These are phyloP conservation scores for Fragum sueziense DNA, from an alignment of 2,888 invertebrate species.

Conservation along the genomic window DNA sequence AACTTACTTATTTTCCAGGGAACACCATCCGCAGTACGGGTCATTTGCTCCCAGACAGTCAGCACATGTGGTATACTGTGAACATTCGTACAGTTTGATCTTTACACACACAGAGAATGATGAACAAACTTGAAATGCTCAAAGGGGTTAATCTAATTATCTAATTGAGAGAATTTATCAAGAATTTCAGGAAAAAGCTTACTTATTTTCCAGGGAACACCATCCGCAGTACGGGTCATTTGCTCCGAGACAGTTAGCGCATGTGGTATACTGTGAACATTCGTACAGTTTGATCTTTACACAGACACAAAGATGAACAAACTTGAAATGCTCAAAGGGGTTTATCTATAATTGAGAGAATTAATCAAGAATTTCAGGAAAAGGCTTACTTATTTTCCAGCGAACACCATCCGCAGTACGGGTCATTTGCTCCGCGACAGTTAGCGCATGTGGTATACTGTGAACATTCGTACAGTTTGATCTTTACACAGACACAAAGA, in stretches of 20 bases:
- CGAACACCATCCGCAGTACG: slow-evolving; percentile 82
- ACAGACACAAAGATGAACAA: too few species aligned
- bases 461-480: slow-evolving; percentile 76
- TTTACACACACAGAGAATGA: too few species aligned
- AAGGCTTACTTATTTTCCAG: slow-evolving; percentile 78
- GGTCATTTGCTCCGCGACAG: slow-evolving; percentile 77
- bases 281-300: slow-evolving; percentile 75
- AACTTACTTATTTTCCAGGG: slow-evolving; percentile 79
- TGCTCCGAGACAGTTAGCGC: slow-evolving; percentile 75
- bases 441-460: slow-evolving; percentile 73
- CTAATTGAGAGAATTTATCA: too few species aligned
- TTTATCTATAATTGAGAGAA: too few species aligned
- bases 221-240: slow-evolving; percentile 81
- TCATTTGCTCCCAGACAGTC: slow-evolving; percentile 76
- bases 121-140: too few species aligned
- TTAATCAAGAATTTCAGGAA: too few species aligned
- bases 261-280: slow-evolving; percentile 75
- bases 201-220: slow-evolving; percentile 81
- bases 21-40: slow-evolving; percentile 82
- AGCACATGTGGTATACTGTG: slow-evolving; percentile 73
- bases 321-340: too few species aligned
- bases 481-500: too few species aligned
- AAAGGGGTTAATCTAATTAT: too few species aligned
- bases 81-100: slow-evolving; percentile 76
- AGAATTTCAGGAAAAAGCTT: too few species aligned